A percentile compares a stretch with the other conserved stretches of the same genome.
phyloP scores from a whole-genome alignment of 2,888 invertebrate genomes.

The Perithous albicinctus region DNA sequence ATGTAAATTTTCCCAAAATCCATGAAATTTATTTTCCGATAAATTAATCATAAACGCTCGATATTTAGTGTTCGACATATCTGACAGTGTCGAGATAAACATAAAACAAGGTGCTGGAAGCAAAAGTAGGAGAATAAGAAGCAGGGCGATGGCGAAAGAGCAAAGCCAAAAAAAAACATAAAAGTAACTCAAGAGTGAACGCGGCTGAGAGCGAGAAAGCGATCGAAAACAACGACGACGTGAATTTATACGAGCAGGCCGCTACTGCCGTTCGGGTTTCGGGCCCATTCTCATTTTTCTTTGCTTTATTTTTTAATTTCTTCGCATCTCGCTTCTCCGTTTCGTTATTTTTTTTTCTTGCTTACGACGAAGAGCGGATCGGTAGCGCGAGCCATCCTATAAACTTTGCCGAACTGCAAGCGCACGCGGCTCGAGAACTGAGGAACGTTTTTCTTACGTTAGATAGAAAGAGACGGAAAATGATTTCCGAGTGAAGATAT shows the following conservation, averaged over 20 bases:
- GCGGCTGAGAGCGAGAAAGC: constrained; percentile 35
- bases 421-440: constrained; percentile 20
- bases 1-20: too few species aligned
- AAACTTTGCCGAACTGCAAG: constrained; percentile 26
- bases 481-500: constrained; percentile 29
- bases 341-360: constrained; percentile 41
- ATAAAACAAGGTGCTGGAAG: neutral
- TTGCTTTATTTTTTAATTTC: constrained; percentile 40
- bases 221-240: constrained; percentile 31
- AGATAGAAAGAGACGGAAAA: constrained; percentile 10
- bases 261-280: constrained; percentile 38
- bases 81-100: neutral
- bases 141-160: constrained; percentile 29
- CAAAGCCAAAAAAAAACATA: constrained; percentile 28
- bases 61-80: constrained; percentile 1
- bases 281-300: constrained; percentile 3
- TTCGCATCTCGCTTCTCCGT: constrained; percentile 28
- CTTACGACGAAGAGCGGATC: constrained; percentile 44
- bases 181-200: constrained; percentile 30
- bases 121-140: constrained; percentile 18
- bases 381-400: constrained; percentile 52
- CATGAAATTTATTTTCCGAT: too few species aligned
- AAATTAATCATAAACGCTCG: constrained; percentile 27
- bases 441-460: neutral
- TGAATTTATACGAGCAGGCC: constrained; percentile 50